Percentiles rank a stretch among this genome's conserved stretches.
phyloP scores from a whole-genome alignment of 2,888 invertebrate species.

The Metalampra italica region DNA sequence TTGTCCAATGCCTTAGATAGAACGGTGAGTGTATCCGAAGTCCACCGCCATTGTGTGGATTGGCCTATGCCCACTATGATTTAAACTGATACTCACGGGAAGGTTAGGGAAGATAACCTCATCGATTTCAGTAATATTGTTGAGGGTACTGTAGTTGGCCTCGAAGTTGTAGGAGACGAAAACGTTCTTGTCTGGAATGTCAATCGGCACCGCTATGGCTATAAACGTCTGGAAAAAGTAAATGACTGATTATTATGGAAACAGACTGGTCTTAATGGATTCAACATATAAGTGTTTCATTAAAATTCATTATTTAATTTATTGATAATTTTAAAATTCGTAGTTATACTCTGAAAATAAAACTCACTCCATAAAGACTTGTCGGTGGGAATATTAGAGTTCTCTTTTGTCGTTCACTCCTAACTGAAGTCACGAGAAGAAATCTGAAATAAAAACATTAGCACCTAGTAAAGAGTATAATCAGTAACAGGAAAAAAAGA shows the following conservation, averaged over 20 bases:
- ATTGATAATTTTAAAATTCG: too few species aligned
- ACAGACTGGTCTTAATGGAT: too few species aligned
- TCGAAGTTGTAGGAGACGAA: slow-evolving; percentile 87
- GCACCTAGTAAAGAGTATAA: too few species aligned
- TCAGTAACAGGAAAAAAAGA: too few species aligned
- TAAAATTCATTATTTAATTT: too few species aligned
- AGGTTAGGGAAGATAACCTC: slow-evolving; percentile 73
- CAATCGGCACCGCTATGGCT: slow-evolving; percentile 84
- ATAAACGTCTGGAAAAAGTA: slow-evolving; percentile 77
- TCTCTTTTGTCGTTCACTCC: slow-evolving; percentile 21
- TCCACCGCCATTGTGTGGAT: too few species aligned
- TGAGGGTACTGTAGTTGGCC: slow-evolving; percentile 81
- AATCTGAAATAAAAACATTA: neutral
- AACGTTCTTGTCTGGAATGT: slow-evolving; percentile 82
- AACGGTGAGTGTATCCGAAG: too few species aligned
- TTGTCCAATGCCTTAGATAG: too few species aligned
- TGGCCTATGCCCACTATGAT: too few species aligned
- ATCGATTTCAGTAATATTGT: slow-evolving; percentile 77
- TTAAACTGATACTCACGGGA: slow-evolving; percentile 56
- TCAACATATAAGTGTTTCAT: too few species aligned
- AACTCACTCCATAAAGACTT: slow-evolving; percentile 68
- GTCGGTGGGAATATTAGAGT: slow-evolving; percentile 61
- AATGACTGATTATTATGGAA: neutral
- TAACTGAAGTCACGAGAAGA: neutral
- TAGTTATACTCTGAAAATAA: too few species aligned